Conservation (phyloP, 1,140 invertebrate genomes). For the Tetraneura akinire region DNA sequence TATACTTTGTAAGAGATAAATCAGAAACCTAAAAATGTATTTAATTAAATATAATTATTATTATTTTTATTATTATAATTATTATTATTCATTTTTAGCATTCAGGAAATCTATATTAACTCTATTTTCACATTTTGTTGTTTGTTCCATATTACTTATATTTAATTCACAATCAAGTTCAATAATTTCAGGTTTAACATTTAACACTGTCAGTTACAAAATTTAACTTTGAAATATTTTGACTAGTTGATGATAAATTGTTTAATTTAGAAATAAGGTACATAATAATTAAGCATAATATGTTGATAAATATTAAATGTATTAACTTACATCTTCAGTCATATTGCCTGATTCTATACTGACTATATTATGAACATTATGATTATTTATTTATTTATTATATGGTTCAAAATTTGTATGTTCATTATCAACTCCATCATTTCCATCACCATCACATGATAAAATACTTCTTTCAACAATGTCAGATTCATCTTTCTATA, state of each 20-base stretch:
- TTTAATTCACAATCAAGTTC: no score
- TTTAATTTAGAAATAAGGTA: background rate
- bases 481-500: background rate
- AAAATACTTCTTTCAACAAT: background rate
- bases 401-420: background rate
- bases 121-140: no score
- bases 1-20: constrained; percentile 10
- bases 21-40: background rate
- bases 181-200: no score
- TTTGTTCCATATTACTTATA: no score
- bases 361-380: background rate
- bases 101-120: constrained; percentile 1
- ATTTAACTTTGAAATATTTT: no score
- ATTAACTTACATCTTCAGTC: background rate
- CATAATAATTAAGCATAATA: background rate
- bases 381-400: constrained; percentile 1
- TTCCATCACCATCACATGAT: no score
- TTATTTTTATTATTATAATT: no score
- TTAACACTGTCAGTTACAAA: no score
- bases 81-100: constrained; percentile 8
- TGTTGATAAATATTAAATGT: background rate
- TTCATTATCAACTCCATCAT: background rate
- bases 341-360: background rate
- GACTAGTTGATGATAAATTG: background rate
- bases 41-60: background rate